Evolutionary conservation across 2,797 vertebrate genomes (phyloP).

Genomic region (Hydrophis major): DNA sequence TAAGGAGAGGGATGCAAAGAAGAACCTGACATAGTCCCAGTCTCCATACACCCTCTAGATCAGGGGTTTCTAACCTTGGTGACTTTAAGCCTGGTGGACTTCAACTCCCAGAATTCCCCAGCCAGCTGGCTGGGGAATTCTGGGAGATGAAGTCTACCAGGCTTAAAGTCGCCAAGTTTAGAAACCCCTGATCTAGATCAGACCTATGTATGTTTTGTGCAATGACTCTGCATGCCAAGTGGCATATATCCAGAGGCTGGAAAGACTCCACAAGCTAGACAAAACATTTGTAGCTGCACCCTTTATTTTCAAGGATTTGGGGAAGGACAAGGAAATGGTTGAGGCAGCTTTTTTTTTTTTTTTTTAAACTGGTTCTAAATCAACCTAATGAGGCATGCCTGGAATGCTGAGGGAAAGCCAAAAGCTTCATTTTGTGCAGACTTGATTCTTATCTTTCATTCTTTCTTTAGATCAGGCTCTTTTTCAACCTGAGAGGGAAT

Average conservation of each 20-base stretch:
- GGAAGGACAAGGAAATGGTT: conserved; percentile 24
- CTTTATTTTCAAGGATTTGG: background rate
- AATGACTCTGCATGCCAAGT: rapidly evolving
- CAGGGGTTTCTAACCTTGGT: too few species aligned
- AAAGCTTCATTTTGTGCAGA: conserved; percentile 45
- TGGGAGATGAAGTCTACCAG: too few species aligned
- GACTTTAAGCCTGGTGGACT: too few species aligned
- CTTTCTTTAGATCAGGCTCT: conserved; percentile 18
- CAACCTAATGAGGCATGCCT: conserved; percentile 65
- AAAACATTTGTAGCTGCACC: conserved; percentile 29
- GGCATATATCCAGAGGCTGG: background rate
- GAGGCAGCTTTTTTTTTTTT: conserved; percentile 35
- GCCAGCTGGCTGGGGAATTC: too few species aligned
- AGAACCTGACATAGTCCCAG: background rate
- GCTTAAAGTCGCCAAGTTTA: too few species aligned
- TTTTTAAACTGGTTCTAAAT: conserved; percentile 57
- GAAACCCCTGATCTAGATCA: background rate
- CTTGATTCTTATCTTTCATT: conserved; percentile 48
- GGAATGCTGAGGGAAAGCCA: conserved; percentile 59
- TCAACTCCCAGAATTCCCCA: too few species aligned
- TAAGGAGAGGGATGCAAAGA: background rate
- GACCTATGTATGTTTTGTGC: background rate
- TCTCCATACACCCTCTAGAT: background rate
- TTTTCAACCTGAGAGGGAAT: conserved; percentile 55
- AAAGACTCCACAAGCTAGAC: background rate